Base-by-base conservation (phyloP, 2,113 vertebrate species). In the Gadus chalcogrammus region DNA sequence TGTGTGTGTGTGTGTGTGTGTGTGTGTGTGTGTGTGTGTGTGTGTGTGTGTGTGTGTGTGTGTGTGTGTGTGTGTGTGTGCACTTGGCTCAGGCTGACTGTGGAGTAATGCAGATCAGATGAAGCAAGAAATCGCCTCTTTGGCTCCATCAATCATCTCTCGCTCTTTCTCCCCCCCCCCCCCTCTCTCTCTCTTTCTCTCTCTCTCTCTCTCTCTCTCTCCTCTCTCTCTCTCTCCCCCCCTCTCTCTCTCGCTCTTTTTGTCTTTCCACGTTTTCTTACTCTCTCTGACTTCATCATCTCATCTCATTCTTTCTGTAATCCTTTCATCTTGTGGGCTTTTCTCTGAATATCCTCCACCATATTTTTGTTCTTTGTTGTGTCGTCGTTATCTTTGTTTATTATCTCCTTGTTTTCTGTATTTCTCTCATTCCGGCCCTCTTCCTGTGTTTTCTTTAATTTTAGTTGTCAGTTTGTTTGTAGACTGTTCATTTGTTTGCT, bases 91-190 rank as follows among this genome's bases (percentile, higher is more conserved):
- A 60, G 71, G 72, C 77, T 89, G 89, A 87, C 87, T 89, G 85
- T 84, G 77, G 70, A 79, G 80, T 88, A 88, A 89, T 87, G 85
- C 84, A 90, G 82, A 88, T 89, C 87, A 89, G 87, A 90, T 89
- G 88, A 88, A 89, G 87, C 86, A 90, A 89, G 85, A 90, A 86
- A 89, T 88, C 86, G 71, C 56, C 87, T 87, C 86, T 89, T 87
- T 86, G 80, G 82, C 86, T 86, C 82, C 87, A 89, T 90, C 89
- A 88, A 87, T 90, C 87, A 89, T 86, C 75, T 81, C 69, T 76
- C 60, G 1, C 63, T 72, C 62, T 68, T 71, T 70, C 62, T 55
- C 7, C 55, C 22, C 15, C 27, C 67, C 68, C 42, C 64, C 65
- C 64, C 70, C 64, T 72, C 38, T 62, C 73, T 42, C 79, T 79